Base-by-base conservation (phyloP, 2,888 invertebrate species). In the Lymantria monacha region DNA sequence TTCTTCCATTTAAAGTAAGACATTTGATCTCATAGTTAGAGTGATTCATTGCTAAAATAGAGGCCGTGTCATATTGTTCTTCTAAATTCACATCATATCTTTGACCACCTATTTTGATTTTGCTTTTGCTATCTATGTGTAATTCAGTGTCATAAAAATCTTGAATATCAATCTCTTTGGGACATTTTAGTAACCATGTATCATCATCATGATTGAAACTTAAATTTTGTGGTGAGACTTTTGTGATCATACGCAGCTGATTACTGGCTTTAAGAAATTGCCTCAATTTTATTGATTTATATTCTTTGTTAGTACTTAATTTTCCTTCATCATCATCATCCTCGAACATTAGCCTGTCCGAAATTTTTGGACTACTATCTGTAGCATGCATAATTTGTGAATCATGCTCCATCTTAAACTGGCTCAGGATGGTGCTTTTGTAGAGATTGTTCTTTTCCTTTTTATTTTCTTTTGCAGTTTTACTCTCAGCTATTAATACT, bases 111-210 rank as follows among this genome's bases (percentile, higher is more conserved):
- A 83, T 53, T 74, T 88, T 88, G 5, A 87, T 59, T 60, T 87
- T 89, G 49, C 72, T 71, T 69, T 82, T 86, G 9, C 55, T 71
- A 36, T 81, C 74, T 37, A 83, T 51, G 33, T 66, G 63, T 30
- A 87, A 53, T 37, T 69, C 68, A 13, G 59, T 66, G 49, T 67
- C 67, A 48, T 66, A 58, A 22, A 87, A 77, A 51, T 69, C 65
- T 22, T 59, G 53, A 7, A 81, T 52, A 46, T 79, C 65, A 30
- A 87, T 55, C 37, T 80, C 80, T 56, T 66, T 69, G 1, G 88
- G 86, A 55, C 83, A 82, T 56, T 72, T 79, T 2, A 88, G 13
- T 37, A 85, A 57, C 84, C 85, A 88, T 45, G 86, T 55, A 36
- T 87, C 87, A 61, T 88, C 87, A 63, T 85, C 72, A 33, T 62